A percentile compares a stretch with the other conserved stretches of the same genome.
Evolutionary conservation across 1,140 invertebrate species (phyloP).

Genomic region (Acromyrmex echinatior): DNA sequence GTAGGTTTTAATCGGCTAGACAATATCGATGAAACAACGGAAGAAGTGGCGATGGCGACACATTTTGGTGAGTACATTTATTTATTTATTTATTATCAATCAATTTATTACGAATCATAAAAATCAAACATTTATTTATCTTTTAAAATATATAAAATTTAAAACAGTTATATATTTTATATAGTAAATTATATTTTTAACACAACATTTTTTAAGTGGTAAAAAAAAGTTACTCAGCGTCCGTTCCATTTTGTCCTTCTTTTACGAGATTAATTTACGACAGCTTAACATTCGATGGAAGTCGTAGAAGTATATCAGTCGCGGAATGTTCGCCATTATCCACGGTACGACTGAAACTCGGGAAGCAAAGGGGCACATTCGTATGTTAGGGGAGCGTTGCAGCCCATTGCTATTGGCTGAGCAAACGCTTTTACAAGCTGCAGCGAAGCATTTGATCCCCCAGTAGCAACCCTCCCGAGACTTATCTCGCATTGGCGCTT

Average conservation of each 20-base stretch:
- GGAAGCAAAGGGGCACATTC: slow-evolving; percentile 53
- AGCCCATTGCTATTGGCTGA: slow-evolving; percentile 62
- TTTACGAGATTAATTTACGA: slow-evolving; percentile 82
- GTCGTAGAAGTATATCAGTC: slow-evolving; percentile 73
- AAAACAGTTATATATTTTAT: not conserved
- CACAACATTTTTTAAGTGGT: slow-evolving; percentile 9
- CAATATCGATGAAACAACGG: not conserved
- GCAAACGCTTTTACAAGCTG: slow-evolving; percentile 65
- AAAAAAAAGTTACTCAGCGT: slow-evolving; percentile 15
- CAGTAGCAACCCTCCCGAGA: slow-evolving; percentile 70
- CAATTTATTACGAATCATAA: not conserved
- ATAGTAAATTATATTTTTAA: slow-evolving; percentile 5
- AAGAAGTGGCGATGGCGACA: not conserved
- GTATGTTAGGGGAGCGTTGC: slow-evolving; percentile 7
- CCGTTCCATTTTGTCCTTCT: slow-evolving; percentile 44
- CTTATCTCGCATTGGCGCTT: slow-evolving; percentile 69
- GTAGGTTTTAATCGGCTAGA: not conserved
- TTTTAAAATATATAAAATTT: not conserved
- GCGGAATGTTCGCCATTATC: slow-evolving; percentile 79
- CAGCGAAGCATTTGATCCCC: slow-evolving; percentile 39
- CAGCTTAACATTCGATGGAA: slow-evolving; percentile 80
- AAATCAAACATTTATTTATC: not conserved
- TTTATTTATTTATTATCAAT: slow-evolving; percentile 5
- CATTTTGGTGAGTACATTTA: not conserved
- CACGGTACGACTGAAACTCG: slow-evolving; percentile 50